phyloP scores from a whole-genome alignment of 2,797 vertebrate species.

The Protonibea diacanthus region DNA sequence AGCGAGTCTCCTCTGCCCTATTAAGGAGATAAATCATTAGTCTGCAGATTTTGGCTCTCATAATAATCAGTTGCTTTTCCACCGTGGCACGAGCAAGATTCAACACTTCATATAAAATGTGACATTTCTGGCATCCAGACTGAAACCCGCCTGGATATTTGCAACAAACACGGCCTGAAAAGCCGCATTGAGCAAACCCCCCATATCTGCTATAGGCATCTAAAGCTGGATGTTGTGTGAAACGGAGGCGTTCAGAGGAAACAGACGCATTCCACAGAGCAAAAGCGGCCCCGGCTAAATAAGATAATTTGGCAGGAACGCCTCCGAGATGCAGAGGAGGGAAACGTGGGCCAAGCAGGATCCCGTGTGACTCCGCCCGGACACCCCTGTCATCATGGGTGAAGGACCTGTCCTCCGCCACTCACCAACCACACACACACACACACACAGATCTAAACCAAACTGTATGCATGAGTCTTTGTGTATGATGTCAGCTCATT shows the following conservation, averaged over 20 bases:
- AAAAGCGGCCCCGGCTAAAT: constrained; percentile 1
- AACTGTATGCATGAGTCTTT: background rate
- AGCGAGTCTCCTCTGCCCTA: background rate
- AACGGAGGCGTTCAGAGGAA: constrained; percentile 28
- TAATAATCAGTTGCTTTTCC: background rate
- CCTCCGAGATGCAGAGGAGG: constrained; percentile 25
- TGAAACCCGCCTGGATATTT: background rate
- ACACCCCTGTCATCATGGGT: constrained; percentile 33
- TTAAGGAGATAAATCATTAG: background rate
- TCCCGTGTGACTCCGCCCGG: background rate
- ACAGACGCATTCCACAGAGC: constrained; percentile 29
- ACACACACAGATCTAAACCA: constrained; percentile 9
- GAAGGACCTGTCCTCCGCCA: constrained; percentile 36
- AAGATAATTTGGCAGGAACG: constrained; percentile 13
- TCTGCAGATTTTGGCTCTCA: background rate
- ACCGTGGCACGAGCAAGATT: background rate
- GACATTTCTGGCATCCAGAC: background rate
- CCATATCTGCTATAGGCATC: constrained; percentile 18
- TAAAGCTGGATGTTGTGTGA: constrained; percentile 25
- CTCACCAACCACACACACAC: constrained; percentile 21
- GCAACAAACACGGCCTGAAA: constrained; percentile 14
- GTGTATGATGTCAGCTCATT: background rate
- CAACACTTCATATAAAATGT: background rate
- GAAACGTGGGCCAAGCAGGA: constrained; percentile 1
- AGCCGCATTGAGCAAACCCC: background rate